Evolutionary conservation across 2,888 invertebrate genomes (phyloP).

Genomic region (Philaethria dido): DNA sequence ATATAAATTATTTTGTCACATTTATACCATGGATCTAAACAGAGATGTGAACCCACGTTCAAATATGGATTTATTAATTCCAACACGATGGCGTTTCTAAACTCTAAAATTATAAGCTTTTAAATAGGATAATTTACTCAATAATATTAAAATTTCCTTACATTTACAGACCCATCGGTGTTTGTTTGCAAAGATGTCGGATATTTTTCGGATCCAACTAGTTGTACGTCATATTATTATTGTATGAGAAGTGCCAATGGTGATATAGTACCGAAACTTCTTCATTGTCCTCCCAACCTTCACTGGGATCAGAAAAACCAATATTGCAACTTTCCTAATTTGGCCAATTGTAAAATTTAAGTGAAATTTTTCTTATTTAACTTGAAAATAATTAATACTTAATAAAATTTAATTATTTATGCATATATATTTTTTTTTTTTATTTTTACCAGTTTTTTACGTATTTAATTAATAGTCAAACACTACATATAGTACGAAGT

Average conservation of each 20-base stretch:
- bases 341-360: constrained; percentile 35
- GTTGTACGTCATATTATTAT: constrained; percentile 70
- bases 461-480: no score
- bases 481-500: no score
- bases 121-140: not conserved
- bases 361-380: no score
- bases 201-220: constrained; percentile 63
- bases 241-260: constrained; percentile 57
- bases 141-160: not conserved
- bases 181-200: constrained; percentile 65
- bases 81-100: no score
- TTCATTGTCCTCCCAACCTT: constrained; percentile 60
- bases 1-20: no score
- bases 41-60: no score
- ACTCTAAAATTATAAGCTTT: no score
- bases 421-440: no score
- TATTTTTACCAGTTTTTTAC: no score
- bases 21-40: no score
- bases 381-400: not conserved
- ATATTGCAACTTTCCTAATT: constrained; percentile 66
- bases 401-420: not conserved
- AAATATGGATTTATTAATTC: no score
- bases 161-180: constrained; percentile 25
- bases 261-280: constrained; percentile 49
- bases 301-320: constrained; percentile 60